These are phyloP conservation scores for Sylvia borin DNA, from an alignment of 2,797 vertebrate species.

Conservation along the genomic window DNA sequence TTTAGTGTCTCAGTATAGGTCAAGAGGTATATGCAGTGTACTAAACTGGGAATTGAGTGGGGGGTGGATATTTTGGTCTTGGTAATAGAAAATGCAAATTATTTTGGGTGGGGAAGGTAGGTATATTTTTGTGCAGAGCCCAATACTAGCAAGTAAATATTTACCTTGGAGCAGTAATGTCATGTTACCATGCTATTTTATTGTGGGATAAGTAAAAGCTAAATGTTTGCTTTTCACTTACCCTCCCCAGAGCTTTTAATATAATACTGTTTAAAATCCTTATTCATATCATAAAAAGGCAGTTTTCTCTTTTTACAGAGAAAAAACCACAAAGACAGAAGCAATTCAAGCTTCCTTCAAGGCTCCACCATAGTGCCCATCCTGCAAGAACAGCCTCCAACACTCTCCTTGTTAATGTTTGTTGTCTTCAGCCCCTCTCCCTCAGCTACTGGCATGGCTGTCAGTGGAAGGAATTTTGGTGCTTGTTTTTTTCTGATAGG, in stretches of 20 bases:
- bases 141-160: constrained; percentile 64
- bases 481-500: background rate
- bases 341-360: background rate
- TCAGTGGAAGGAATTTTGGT: background rate
- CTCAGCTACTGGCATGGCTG: background rate
- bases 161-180: constrained; percentile 37
- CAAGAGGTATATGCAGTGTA: background rate
- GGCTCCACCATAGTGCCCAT: background rate
- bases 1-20: background rate
- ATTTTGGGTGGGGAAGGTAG: constrained; percentile 35
- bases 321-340: background rate
- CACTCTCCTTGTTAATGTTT: background rate
- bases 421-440: background rate
- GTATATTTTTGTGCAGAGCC: constrained; percentile 52
- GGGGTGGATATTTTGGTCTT: constrained; percentile 59
- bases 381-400: background rate
- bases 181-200: constrained; percentile 30
- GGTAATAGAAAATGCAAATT: constrained; percentile 53
- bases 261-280: constrained; percentile 17
- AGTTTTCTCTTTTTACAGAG: constrained; percentile 2
- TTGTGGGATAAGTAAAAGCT: constrained; percentile 48
- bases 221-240: constrained; percentile 49
- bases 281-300: background rate
- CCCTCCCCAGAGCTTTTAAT: constrained; percentile 29
- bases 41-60: constrained; percentile 30